Conservation (phyloP, 1,140 invertebrate genomes). For the Drosophila murphyi region DNA sequence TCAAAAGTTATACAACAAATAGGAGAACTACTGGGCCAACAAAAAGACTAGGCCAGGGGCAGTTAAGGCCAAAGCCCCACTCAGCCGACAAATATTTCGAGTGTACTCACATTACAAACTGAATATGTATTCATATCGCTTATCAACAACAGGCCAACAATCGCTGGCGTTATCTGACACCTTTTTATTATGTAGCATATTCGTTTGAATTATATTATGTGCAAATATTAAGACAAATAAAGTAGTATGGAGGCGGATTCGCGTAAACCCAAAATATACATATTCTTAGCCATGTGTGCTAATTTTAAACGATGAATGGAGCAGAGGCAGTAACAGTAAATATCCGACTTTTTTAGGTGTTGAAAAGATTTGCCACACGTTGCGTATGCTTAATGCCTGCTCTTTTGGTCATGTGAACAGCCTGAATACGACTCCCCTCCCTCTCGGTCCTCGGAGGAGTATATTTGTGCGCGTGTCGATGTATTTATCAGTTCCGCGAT, state of each 20-base stretch:
- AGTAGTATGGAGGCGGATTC: not conserved
- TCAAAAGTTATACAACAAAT: slow-evolving; percentile 46
- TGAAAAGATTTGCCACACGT: slow-evolving; percentile 12
- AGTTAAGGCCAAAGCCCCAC: slow-evolving; percentile 9
- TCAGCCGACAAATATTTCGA: slow-evolving; percentile 1
- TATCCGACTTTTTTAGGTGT: slow-evolving; percentile 2
- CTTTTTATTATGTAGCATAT: slow-evolving; percentile 11
- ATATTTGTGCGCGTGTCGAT: slow-evolving; percentile 27
- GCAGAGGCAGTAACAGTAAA: not conserved
- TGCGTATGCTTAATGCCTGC: slow-evolving; percentile 57
- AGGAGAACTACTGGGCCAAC: not conserved
- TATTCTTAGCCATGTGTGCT: slow-evolving; percentile 39
- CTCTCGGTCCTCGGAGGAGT: not conserved
- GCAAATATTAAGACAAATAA: slow-evolving; percentile 25
- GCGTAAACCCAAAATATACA: slow-evolving; percentile 8
- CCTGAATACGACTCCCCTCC: not conserved
- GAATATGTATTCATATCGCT: slow-evolving; percentile 13
- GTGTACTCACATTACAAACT: slow-evolving; percentile 6
- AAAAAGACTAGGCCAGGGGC: slow-evolving; percentile 31
- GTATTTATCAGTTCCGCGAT: slow-evolving; percentile 40
- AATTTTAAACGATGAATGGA: slow-evolving; percentile 35
- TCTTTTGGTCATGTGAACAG: slow-evolving; percentile 19
- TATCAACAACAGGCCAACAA: slow-evolving; percentile 34
- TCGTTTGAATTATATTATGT: slow-evolving; percentile 7
- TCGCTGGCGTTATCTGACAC: slow-evolving; percentile 24